A percentile compares a stretch with the other conserved stretches of the same genome.
These are phyloP conservation scores for Norana najaformis DNA, from an alignment of 2,888 invertebrate genomes.

Conservation along the genomic window DNA sequence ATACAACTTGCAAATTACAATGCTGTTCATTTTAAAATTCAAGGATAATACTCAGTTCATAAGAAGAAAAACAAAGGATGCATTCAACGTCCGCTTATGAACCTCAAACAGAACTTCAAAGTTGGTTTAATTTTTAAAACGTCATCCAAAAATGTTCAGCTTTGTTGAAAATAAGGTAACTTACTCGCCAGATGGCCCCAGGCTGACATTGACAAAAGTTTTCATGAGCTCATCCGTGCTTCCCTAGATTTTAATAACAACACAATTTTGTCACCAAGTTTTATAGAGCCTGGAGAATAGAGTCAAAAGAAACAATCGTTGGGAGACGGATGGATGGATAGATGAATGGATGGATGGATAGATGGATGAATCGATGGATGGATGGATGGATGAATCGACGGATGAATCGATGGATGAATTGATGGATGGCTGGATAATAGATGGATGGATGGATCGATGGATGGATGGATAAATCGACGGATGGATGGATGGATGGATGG, in stretches of 20 bases:
- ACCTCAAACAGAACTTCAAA: too few species aligned
- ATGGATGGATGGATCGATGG: neutral
- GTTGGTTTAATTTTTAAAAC: too few species aligned
- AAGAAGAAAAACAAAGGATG: too few species aligned
- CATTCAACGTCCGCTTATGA: too few species aligned
- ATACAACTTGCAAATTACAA: too few species aligned
- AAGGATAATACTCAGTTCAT: too few species aligned
- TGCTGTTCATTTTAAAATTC: too few species aligned
- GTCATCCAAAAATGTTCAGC: too few species aligned
- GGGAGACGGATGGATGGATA: neutral
- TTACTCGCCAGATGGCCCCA: neutral
- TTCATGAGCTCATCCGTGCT: neutral
- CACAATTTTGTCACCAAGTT: neutral
- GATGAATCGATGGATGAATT: neutral
- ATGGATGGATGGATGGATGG: neutral
- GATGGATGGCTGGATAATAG: neutral
- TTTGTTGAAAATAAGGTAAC: neutral
- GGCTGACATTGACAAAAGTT: neutral
- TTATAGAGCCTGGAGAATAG: neutral
- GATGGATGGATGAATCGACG: neutral
- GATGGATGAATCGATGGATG: neutral
- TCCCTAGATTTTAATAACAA: neutral
- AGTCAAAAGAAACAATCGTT: neutral
- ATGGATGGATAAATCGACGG: neutral
- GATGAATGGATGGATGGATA: neutral